A percentile compares a stretch with the other conserved stretches of the same genome.
These are phyloP conservation scores for Eupeodes luniger DNA, from an alignment of 2,888 invertebrate genomes.

Conservation along the genomic window DNA sequence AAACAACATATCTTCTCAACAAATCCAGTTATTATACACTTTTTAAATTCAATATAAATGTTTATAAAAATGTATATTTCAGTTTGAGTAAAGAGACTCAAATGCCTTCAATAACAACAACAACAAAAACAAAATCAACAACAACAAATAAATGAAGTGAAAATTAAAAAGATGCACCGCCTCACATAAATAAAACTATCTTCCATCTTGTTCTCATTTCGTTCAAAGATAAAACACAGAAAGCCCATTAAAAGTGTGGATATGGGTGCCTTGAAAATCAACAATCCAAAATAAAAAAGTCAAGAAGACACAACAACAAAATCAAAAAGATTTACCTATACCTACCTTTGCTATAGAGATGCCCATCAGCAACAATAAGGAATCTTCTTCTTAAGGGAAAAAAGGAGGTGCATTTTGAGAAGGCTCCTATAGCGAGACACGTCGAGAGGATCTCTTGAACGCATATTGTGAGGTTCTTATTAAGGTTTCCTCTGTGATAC, in stretches of 20 bases:
- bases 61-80: conserved; percentile 64
- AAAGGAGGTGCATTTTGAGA: conserved; percentile 55
- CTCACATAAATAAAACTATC: conserved; percentile 75
- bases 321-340: too few species aligned
- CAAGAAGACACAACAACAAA: conserved; percentile 1
- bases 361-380: conserved; percentile 2
- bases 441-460: conserved; percentile 31
- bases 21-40: conserved; percentile 40
- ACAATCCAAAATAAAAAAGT: conserved; percentile 57
- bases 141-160: conserved; percentile 43
- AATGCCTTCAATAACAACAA: background rate
- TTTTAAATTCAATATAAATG: conserved; percentile 39
- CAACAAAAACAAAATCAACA: conserved; percentile 41
- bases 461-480: conserved; percentile 49
- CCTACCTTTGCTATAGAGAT: background rate
- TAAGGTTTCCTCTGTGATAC: conserved; percentile 45
- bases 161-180: conserved; percentile 76
- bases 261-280: conserved; percentile 74
- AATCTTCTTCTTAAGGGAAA: background rate
- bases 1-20: conserved; percentile 19
- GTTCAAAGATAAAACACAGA: conserved; percentile 74
- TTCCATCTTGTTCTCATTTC: conserved; percentile 73
- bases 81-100: conserved; percentile 35
- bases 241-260: conserved; percentile 76
- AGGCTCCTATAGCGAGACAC: background rate